Evolutionary conservation across 2,113 vertebrate species (phyloP).

Genomic region (Eptesicus fuscus): DNA sequence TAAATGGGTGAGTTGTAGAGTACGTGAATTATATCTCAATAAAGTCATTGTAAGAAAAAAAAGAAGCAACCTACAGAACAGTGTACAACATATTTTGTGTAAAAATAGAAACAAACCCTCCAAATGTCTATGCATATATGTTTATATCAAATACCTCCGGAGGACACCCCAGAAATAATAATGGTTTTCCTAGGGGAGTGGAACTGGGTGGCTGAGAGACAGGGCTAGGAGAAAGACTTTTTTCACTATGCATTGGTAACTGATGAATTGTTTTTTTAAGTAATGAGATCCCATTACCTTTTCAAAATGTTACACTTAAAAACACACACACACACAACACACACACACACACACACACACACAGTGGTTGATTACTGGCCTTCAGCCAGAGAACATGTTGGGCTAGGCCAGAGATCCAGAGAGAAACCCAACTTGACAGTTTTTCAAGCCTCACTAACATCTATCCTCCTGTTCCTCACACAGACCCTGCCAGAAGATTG

Average conservation of each 20-base stretch:
- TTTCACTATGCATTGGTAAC: not conserved
- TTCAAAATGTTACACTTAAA: conserved; percentile 23
- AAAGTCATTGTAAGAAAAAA: not conserved
- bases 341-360: not conserved
- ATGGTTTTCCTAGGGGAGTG: not conserved
- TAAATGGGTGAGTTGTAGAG: not conserved
- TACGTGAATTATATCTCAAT: conserved; percentile 4
- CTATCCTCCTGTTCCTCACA: not conserved
- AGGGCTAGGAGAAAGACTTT: not conserved
- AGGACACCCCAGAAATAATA: not conserved
- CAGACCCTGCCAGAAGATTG: not conserved
- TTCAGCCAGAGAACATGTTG: not conserved
- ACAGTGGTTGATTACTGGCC: not conserved
- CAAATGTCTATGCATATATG: not conserved
- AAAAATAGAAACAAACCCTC: conserved; percentile 34
- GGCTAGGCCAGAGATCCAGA: not conserved
- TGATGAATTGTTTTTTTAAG: not conserved
- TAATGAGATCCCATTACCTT: conserved; percentile 38
- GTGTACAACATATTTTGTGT: not conserved
- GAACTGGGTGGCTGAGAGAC: not conserved
- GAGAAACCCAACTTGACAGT: not conserved
- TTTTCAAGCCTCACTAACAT: not conserved
- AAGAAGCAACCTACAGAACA: not conserved
- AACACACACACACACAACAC: not conserved
- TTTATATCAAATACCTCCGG: not conserved